Evolutionary conservation across 2,113 vertebrate genomes (phyloP).

Genomic region (Sakesphorus luctuosus): DNA sequence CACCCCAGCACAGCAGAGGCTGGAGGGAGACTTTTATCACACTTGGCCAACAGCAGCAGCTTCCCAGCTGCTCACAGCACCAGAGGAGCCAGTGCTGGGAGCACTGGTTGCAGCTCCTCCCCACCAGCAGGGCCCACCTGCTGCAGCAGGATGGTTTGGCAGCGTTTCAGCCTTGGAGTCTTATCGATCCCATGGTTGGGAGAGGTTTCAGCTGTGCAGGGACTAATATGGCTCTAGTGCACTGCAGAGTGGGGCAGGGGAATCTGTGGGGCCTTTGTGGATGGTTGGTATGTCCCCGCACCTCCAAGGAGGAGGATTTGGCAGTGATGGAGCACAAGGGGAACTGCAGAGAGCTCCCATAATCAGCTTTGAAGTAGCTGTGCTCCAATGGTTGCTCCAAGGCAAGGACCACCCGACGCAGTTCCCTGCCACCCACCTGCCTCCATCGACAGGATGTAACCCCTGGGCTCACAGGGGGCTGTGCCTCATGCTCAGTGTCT

Average conservation of each 20-base stretch:
- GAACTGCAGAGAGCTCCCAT: neutral
- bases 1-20: neutral
- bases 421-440: neutral
- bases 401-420: neutral
- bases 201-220: neutral
- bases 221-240: neutral
- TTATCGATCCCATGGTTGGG: neutral
- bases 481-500: accelerated
- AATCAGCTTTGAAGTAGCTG: neutral
- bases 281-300: neutral
- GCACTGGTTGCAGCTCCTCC: neutral
- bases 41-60: constrained; percentile 4
- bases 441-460: neutral
- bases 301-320: neutral
- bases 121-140: neutral
- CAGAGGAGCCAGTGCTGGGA: neutral
- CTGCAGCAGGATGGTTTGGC: neutral
- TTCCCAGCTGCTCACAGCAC: neutral
- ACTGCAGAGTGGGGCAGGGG: neutral
- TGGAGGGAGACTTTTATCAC: constrained; percentile 2
- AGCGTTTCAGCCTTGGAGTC: neutral
- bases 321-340: accelerated
- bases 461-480: neutral
- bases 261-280: neutral
- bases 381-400: neutral